A percentile compares a stretch with the other conserved stretches of the same genome.
Evolutionary conservation across 2,888 invertebrate genomes (phyloP).

Genomic region (Stratiomys singularior): DNA sequence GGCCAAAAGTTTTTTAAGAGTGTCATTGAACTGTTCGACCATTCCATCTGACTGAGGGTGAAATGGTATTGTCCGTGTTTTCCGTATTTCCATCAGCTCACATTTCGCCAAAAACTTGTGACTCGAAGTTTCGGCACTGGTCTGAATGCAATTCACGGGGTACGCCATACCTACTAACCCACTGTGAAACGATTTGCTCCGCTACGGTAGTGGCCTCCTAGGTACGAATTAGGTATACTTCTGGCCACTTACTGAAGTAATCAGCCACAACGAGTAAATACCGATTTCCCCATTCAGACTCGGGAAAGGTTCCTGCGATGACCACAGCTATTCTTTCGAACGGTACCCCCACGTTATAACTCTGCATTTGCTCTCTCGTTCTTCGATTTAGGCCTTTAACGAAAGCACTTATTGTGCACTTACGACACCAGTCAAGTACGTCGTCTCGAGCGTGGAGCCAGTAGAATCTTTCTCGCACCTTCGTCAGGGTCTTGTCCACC

Average conservation of each 20-base stretch:
- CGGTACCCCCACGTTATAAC: slow-evolving; percentile 48
- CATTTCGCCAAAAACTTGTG: background rate
- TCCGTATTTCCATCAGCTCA: no score
- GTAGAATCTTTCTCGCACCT: slow-evolving; percentile 36
- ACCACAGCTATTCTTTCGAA: slow-evolving; percentile 47
- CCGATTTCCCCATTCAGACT: slow-evolving; percentile 22
- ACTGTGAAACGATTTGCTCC: slow-evolving; percentile 12
- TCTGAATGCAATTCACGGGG: slow-evolving; percentile 36
- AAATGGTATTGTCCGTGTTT: no score
- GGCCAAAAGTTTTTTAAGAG: no score
- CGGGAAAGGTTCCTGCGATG: slow-evolving; percentile 18
- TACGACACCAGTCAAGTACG: slow-evolving; percentile 34
- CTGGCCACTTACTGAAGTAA: slow-evolving; percentile 50
- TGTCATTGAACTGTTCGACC: no score
- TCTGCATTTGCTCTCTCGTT: slow-evolving; percentile 51
- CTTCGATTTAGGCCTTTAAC: slow-evolving; percentile 48
- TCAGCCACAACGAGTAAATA: slow-evolving; percentile 33
- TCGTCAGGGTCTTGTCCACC: slow-evolving; percentile 26
- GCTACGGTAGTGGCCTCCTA: slow-evolving; percentile 43
- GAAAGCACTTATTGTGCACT: slow-evolving; percentile 42
- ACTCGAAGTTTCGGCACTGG: slow-evolving; percentile 33
- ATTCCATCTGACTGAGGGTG: no score
- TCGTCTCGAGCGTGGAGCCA: slow-evolving; percentile 53
- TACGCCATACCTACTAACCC: slow-evolving; percentile 44
- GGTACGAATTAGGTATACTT: slow-evolving; percentile 26